Base-by-base conservation (phyloP, 2,113 vertebrate genomes). In the Albula glossodonta region DNA sequence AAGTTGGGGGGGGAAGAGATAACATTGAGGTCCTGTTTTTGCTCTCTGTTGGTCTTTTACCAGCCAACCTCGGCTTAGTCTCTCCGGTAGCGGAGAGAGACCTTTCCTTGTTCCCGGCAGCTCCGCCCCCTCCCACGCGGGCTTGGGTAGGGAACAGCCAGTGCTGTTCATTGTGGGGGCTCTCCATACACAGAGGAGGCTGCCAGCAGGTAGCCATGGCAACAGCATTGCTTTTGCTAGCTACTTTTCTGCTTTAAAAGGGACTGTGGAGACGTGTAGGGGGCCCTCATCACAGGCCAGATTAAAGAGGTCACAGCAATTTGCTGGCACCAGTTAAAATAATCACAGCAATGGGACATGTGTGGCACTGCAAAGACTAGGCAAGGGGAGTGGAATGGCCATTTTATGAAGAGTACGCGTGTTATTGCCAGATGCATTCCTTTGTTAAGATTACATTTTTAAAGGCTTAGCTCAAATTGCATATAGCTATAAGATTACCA, bases 271-370 rank as follows among this genome's bases (percentile, higher is more conserved):
- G 94, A 96, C 95, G 94, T 87, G 94, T 91, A 95, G 88, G 90
- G 95, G 91, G 11, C 95, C 95, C 90, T 95, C 96, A 96, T 96
- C 95, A 94, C 93, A 96, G 96, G 95, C 95, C 93, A 96, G 96
- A 97, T 97, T 96, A 96, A 96, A 95, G 95, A 93, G 95, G 96
- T 96, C 95, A 97, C 95, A 96, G 96, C 95, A 94, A 96, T 97
- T 97, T 95, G 94, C 90, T 95, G 95, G 94, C 94, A 93, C 92
- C 93, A 92, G 92, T 95, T 96, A 94, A 96, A 96, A 96, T 96
- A 96, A 96, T 94, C 93, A 93, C 89, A 93, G 94, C 93, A 93
- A 94, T 90, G 92, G 94, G 77, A 85, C 78, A 94, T 95, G 93
- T 94, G 94, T 89, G 89, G 89, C 89, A 89, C 85, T 89, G 89